These are phyloP conservation scores for Quadriops clusia DNA, from an alignment of 2,888 invertebrate species.

Conservation along the genomic window DNA sequence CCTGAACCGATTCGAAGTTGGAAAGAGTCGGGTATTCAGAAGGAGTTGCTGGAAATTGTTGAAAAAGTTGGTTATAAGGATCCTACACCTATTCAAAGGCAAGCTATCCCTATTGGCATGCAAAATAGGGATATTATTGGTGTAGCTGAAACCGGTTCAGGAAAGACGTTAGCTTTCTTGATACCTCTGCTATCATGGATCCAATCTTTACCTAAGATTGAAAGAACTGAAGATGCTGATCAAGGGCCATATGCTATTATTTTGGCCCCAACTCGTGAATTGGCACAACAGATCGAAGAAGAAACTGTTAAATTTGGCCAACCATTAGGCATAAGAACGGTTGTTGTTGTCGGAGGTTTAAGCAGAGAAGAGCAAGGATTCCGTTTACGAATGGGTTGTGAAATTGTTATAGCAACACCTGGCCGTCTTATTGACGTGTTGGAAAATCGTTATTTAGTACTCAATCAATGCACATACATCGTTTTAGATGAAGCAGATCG, in stretches of 20 bases:
- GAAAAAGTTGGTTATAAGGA: constrained; percentile 93
- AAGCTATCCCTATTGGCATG: constrained; percentile 96
- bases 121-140: constrained; percentile 95
- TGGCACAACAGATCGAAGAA: constrained; percentile 99
- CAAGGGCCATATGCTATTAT: constrained; percentile 99
- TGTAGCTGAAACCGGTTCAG: constrained; percentile 94
- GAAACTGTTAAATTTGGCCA: constrained; percentile 96
- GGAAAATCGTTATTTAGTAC: constrained; percentile 92
- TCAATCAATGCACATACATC: constrained; percentile 97
- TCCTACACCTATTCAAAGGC: constrained; percentile 97
- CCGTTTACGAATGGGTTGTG: constrained; percentile 89
- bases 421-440: constrained; percentile 98
- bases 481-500: constrained; percentile 94
- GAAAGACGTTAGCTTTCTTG: constrained; percentile 96
- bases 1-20: constrained; percentile 93
- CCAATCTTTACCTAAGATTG: constrained; percentile 91
- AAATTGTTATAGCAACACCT: constrained; percentile 99
- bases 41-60: constrained; percentile 87
- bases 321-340: constrained; percentile 83
- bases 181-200: constrained; percentile 97
- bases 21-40: constrained; percentile 86
- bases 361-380: constrained; percentile 98
- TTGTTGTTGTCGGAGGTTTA: constrained; percentile 95
- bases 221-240: constrained; percentile 78
- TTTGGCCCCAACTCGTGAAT: constrained; percentile 96